Base-by-base conservation (phyloP, 2,113 vertebrate genomes). In the Pteronura brasiliensis region DNA sequence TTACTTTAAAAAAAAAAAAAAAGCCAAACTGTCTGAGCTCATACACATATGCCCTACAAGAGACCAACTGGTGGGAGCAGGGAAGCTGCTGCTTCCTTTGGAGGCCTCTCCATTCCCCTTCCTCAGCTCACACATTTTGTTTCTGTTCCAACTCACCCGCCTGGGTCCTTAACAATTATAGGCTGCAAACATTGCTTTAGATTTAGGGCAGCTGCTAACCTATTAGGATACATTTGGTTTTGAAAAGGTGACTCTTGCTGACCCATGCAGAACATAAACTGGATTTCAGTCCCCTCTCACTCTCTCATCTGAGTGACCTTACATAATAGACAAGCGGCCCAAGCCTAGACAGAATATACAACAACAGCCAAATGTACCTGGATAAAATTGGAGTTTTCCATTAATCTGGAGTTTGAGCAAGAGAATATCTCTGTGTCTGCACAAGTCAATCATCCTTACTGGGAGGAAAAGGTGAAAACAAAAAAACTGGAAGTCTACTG, bases 1-100 rank as follows among this genome's bases (percentile, higher is more conserved):
- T 31, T 77, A 47, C 72, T 47, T 76, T 1, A 76, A 31, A 44
- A 44, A 17, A 49, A 52, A 76, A 47, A 29, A 76, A 31, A 29
- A 47, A 47, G 7, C 42, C 8, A 42, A 20, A 29, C 8, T 69
- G 27, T 83, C 25, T 65, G 17, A 77, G 27, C 27, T 65, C 44
- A 36, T 0, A 15, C 47, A 34, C 13, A 7, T 8, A 18, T 6
- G 9, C 10, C 27, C 47, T 15, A 34, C 1, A 0, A 23, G 44
- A 23, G 11, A 34, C 31, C 34, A 61, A 1, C 1, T 3, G 34
- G 6, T 39, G 21, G 6, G 12, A 84, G n/a, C 20, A 21, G 49
- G 25, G 31, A 17, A 20, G 12, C 55, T 27, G 6, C 3, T 71
- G 15, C 10, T 42, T 18, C 27, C 12, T 36, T 57, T n/a, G 6